Conservation (phyloP, 2,113 vertebrate genomes). For the Mus pahari region DNA sequence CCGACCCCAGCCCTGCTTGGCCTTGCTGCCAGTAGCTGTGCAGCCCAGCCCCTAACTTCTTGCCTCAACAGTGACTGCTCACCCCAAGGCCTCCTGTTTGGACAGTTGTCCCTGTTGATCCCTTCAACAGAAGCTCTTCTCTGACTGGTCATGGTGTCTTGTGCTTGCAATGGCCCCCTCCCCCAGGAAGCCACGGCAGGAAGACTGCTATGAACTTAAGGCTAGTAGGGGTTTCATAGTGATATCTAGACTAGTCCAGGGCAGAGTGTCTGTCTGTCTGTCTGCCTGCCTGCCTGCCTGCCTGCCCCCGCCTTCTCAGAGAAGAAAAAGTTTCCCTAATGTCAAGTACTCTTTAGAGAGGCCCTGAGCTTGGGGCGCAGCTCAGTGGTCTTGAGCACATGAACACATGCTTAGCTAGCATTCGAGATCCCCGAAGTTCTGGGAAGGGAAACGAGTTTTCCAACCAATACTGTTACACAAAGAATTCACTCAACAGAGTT, state of each 20-base stretch:
- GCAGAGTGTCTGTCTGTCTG: not conserved
- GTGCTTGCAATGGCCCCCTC: rapidly evolving
- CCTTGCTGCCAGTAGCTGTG: not conserved
- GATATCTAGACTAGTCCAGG: not conserved
- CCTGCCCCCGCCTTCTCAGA: not conserved
- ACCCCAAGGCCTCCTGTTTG: not conserved
- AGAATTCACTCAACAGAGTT: not conserved
- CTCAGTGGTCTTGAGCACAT: not conserved
- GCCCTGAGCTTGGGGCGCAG: not conserved
- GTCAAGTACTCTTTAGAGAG: not conserved
- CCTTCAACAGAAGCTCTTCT: not conserved
- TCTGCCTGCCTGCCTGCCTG: not conserved
- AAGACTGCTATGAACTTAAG: not conserved
- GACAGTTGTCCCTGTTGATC: not conserved
- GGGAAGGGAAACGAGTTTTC: not conserved
- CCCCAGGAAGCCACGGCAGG: not conserved
- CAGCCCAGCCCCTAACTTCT: not conserved
- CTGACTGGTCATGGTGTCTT: not conserved
- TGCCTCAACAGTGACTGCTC: not conserved
- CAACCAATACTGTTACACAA: not conserved
- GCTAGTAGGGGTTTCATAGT: not conserved
- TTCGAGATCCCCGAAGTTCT: not conserved
- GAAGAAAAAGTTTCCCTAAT: not conserved
- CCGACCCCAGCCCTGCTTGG: not conserved
- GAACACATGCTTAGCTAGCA: not conserved